Percentiles rank a stretch among this genome's conserved stretches.
Conservation (phyloP, 2,888 invertebrate genomes). For the Drosophila ochracea region DNA sequence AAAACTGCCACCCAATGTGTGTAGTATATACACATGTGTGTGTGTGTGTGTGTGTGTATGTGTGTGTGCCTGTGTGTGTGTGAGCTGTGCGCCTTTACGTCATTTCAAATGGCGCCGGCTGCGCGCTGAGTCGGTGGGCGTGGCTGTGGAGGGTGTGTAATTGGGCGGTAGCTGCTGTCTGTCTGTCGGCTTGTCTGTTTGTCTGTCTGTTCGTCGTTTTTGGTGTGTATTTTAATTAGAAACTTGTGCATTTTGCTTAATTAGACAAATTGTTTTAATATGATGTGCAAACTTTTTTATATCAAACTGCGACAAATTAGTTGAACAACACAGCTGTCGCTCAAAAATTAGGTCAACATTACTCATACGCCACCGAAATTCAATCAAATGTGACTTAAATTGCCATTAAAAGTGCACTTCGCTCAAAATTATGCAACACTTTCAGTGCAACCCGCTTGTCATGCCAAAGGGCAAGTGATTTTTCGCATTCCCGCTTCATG, state of each 20-base stretch:
- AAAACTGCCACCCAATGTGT: slow-evolving; percentile 46
- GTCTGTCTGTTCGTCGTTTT: slow-evolving; percentile 19
- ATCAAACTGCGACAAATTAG: slow-evolving; percentile 68
- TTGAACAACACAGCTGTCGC: slow-evolving; percentile 45
- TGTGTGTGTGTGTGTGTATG: background rate
- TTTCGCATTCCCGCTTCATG: background rate
- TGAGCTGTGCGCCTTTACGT: slow-evolving; percentile 37
- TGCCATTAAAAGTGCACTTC: slow-evolving; percentile 26
- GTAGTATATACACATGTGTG: background rate
- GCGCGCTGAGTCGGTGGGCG: slow-evolving; percentile 22
- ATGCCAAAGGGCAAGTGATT: background rate
- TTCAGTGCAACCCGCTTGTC: background rate
- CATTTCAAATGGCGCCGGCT: slow-evolving; percentile 57
- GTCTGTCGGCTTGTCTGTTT: background rate
- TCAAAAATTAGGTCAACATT: slow-evolving; percentile 52
- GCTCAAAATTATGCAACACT: slow-evolving; percentile 64
- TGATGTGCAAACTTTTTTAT: slow-evolving; percentile 66
- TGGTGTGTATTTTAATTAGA: slow-evolving; percentile 74
- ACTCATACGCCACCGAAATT: slow-evolving; percentile 33
- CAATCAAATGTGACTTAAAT: slow-evolving; percentile 59
- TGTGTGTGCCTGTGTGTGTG: slow-evolving; percentile 13
- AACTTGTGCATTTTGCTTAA: slow-evolving; percentile 80
- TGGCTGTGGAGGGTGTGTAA: slow-evolving; percentile 22
- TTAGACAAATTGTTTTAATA: slow-evolving; percentile 80
- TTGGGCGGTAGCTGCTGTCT: slow-evolving; percentile 31